Conservation (phyloP, 2,888 invertebrate species). For the Pycnomerus fuliginosus region DNA sequence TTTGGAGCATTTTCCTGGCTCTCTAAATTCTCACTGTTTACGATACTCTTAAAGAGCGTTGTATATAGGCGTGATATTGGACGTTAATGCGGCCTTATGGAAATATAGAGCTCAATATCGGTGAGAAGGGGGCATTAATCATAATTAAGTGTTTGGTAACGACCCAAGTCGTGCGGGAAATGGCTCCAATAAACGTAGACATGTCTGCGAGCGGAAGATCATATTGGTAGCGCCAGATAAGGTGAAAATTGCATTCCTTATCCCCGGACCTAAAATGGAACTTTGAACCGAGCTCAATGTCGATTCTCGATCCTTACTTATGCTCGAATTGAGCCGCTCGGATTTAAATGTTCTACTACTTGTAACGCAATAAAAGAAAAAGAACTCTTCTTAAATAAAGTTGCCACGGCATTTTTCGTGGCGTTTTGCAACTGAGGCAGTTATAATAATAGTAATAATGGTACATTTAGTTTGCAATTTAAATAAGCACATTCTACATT, state of each 20-base stretch:
- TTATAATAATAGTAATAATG: too few relatives aligned
- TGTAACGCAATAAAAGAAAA: too few relatives aligned
- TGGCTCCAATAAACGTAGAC: constrained; percentile 48
- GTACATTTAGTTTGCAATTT: too few relatives aligned
- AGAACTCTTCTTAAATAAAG: too few relatives aligned
- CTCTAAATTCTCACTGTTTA: constrained; percentile 44
- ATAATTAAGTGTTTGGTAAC: constrained; percentile 51
- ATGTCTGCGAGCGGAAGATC: constrained; percentile 47
- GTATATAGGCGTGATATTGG: constrained; percentile 50
- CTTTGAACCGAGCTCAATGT: constrained; percentile 28
- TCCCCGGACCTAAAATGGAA: constrained; percentile 38
- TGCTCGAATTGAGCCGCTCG: too few relatives aligned
- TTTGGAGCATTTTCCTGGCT: constrained; percentile 34
- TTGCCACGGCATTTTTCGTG: too few relatives aligned
- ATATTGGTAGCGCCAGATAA: constrained; percentile 47
- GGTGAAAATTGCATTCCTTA: constrained; percentile 49
- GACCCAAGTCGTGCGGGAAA: constrained; percentile 45
- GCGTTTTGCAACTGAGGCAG: too few relatives aligned
- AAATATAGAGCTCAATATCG: constrained; percentile 61
- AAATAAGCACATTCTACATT: too few relatives aligned
- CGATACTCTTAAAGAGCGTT: constrained; percentile 43
- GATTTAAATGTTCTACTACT: too few relatives aligned
- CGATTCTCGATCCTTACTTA: too few relatives aligned
- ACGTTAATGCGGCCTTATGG: constrained; percentile 61
- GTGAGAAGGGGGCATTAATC: constrained; percentile 49